These are phyloP conservation scores for Manis pentadactyla DNA, from an alignment of 2,797 vertebrate species.

Conservation along the genomic window DNA sequence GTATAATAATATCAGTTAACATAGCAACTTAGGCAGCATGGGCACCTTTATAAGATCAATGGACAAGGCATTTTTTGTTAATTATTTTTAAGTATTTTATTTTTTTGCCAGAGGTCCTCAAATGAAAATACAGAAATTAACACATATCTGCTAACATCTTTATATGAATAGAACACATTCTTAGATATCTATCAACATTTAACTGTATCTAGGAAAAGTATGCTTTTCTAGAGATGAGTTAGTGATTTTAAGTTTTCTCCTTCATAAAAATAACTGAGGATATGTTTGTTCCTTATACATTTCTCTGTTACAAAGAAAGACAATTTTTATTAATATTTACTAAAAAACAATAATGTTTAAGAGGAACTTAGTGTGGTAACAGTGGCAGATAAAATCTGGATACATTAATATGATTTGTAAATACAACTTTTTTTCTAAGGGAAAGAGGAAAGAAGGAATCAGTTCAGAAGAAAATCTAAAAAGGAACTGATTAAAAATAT, in stretches of 20 bases:
- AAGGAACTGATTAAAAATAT: neutral
- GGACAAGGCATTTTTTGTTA: neutral
- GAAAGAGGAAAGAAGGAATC: neutral
- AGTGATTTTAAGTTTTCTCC: neutral
- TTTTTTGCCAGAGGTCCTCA: neutral
- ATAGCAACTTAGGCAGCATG: neutral
- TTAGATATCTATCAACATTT: neutral
- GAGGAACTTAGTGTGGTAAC: neutral
- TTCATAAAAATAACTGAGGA: neutral
- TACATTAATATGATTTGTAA: neutral
- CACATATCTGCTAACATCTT: neutral
- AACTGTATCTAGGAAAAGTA: rapidly evolving
- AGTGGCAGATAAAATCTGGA: neutral
- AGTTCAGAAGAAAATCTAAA: neutral
- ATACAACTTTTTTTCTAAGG: neutral
- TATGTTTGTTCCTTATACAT: neutral
- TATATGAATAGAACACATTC: neutral
- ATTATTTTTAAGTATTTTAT: neutral
- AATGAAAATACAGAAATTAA: neutral
- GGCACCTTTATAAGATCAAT: neutral
- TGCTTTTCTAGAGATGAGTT: neutral
- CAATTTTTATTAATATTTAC: neutral
- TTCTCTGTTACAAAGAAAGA: neutral
- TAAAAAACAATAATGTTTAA: neutral
- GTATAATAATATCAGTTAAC: neutral